Evolutionary conservation across 2,113 vertebrate genomes (phyloP), one percentile per base, ranked within the genome.

Genomic region (Mixornis gularis): DNA sequence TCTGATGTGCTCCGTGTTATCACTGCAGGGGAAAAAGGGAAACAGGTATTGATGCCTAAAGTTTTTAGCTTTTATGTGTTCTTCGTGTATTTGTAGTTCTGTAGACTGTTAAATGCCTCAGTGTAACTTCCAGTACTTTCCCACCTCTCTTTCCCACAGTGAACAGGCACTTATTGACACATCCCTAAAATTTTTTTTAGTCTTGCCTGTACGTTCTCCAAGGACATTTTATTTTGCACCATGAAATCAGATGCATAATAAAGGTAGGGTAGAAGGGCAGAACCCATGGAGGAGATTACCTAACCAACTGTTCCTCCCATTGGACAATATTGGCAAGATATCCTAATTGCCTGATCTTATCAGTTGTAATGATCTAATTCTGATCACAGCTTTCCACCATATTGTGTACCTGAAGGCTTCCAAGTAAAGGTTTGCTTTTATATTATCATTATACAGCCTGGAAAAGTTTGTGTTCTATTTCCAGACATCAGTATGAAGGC

Each of bases 1-100:
- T 81, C 87, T 78, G 85, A 95, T 92, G 79, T 53, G 94, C 58
- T 97, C 97, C 2, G 72, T 97, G 52, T 94, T 94, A 36, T 97
- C 97, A 73, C 98, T 98, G 76, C 51, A 92, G 85, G 46, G 25
- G 30, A 25, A 66, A 87, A n/a, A 40, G 59, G 51, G 36, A 77
- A 93, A 62, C 2, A 4, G 44, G 43, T 36, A 41, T 51, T 30
- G 44, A 58, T 34, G 11, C 51, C 17, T 43, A 0, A 32, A 36
- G 14, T 12, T 36, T 85, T 32, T 8, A 26, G 21, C 17, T 36
- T 43, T 30, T 2, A 36, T 2, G 5, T 43, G 21, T 12, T 58
- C 5, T 74, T 49, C 30, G 17, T 14, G 17, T 11, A 66, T 43
- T 51, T 59, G 26, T 7, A 18, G 13, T 3, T 66, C 3, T 76